Conservation (phyloP, 2,113 vertebrate species). For the Ia io region DNA sequence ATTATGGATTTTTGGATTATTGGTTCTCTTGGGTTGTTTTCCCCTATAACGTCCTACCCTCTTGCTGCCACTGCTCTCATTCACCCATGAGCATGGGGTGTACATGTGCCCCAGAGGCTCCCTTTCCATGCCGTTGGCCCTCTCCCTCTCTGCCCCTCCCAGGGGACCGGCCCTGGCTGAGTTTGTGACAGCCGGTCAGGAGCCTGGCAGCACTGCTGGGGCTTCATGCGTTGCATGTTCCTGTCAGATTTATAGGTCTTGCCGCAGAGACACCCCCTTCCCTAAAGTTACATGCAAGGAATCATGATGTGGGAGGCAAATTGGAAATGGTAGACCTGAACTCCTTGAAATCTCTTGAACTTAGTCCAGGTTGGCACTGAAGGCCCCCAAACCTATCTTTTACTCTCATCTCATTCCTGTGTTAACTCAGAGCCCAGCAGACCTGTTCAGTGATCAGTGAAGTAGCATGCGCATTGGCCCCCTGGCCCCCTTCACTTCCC, state of each 20-base stretch:
- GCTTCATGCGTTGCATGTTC: neutral
- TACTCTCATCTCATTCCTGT: neutral
- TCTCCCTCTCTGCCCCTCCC: too few relatives aligned
- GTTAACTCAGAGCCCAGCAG: neutral
- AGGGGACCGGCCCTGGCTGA: neutral
- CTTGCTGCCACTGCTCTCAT: neutral
- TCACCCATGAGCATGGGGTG: rapidly evolving
- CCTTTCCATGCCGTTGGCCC: neutral
- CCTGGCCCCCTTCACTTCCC: neutral
- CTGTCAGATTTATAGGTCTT: neutral
- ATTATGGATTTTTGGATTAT: neutral
- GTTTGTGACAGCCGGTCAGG: neutral
- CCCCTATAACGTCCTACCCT: neutral
- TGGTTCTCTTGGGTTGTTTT: neutral
- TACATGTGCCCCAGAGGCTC: neutral
- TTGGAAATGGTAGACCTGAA: neutral
- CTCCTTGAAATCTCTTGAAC: neutral
- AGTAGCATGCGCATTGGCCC: rapidly evolving
- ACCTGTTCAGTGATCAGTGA: neutral
- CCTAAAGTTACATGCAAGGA: neutral
- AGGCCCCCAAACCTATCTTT: neutral
- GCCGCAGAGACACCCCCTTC: neutral
- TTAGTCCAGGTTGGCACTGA: neutral
- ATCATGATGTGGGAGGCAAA: neutral
- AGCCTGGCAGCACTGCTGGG: neutral